Evolutionary conservation across 1,140 invertebrate genomes (phyloP).

Genomic region (Drosophila orosa): DNA sequence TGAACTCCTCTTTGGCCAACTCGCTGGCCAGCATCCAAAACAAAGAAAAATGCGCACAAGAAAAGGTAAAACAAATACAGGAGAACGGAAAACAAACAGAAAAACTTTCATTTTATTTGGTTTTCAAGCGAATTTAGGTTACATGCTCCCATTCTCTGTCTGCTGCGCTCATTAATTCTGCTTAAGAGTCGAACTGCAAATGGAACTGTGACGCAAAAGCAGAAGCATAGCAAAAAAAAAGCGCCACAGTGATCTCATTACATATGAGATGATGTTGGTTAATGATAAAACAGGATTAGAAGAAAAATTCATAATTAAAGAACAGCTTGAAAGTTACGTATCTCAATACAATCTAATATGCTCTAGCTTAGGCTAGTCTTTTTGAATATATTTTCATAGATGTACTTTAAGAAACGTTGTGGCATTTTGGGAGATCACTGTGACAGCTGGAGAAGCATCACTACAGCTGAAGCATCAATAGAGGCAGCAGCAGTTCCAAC

Average conservation of each 20-base stretch:
- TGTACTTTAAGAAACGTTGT: too few relatives aligned
- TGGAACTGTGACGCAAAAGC: slow-evolving; percentile 26
- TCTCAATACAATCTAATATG: too few relatives aligned
- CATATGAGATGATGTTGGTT: too few relatives aligned
- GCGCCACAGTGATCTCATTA: neutral
- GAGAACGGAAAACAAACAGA: slow-evolving; percentile 36
- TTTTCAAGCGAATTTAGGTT: slow-evolving; percentile 58
- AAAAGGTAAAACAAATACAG: slow-evolving; percentile 34
- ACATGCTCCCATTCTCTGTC: slow-evolving; percentile 32
- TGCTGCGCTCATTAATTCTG: slow-evolving; percentile 68
- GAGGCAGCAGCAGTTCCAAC: slow-evolving; percentile 52
- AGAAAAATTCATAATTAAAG: neutral
- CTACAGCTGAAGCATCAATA: slow-evolving; percentile 26
- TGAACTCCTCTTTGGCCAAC: slow-evolving; percentile 25
- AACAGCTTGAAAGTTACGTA: too few relatives aligned
- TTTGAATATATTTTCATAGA: neutral
- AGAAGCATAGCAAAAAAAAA: slow-evolving; percentile 20
- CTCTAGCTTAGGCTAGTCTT: rapidly evolving
- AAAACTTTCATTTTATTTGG: slow-evolving; percentile 53
- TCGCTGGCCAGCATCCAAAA: slow-evolving; percentile 44
- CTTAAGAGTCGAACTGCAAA: slow-evolving; percentile 64
- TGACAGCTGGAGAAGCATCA: slow-evolving; percentile 5
- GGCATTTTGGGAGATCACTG: neutral
- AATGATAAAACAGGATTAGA: neutral
- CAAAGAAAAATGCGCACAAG: slow-evolving; percentile 34